Percentiles rank a stretch among this genome's conserved stretches.
Conservation (phyloP, 2,888 invertebrate species). For the Deladenus siricidicola region DNA sequence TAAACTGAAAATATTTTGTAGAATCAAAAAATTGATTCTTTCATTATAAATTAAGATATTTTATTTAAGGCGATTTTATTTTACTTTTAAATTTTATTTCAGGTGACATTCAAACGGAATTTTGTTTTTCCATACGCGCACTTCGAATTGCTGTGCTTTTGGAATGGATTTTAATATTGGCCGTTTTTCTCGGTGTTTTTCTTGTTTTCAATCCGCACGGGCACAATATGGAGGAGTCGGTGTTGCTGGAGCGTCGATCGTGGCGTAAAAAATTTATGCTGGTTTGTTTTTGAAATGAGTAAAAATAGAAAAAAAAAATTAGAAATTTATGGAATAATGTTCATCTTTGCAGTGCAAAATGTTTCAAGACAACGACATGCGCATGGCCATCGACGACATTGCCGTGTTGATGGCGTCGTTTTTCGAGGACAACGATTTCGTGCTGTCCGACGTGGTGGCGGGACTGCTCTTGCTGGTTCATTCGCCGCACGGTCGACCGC, state of each 20-base stretch:
- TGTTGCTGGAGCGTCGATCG: constrained; percentile 33
- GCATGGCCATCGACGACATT: constrained; percentile 48
- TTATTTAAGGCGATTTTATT: no score
- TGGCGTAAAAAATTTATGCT: constrained; percentile 39
- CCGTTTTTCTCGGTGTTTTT: constrained; percentile 40
- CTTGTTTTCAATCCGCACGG: constrained; percentile 40
- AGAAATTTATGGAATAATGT: not conserved
- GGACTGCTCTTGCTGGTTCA: constrained; percentile 70
- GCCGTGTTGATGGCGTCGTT: constrained; percentile 49
- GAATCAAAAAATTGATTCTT: no score
- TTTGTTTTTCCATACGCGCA: constrained; percentile 24
- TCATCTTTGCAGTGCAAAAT: constrained; percentile 41
- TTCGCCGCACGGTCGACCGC: constrained; percentile 64
- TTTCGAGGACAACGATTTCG: constrained; percentile 62
- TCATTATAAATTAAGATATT: no score
- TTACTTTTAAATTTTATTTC: not conserved
- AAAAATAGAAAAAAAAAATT: not conserved
- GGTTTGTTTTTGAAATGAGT: constrained; percentile 19
- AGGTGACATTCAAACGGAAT: constrained; percentile 17
- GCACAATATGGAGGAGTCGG: constrained; percentile 36
- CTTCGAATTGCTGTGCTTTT: constrained; percentile 39
- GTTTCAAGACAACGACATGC: constrained; percentile 41
- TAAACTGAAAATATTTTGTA: no score
- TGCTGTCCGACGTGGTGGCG: constrained; percentile 78
- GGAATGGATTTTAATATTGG: constrained; percentile 44